phyloP scores from a whole-genome alignment of 2,888 invertebrate genomes.

The Drosophila recens region DNA sequence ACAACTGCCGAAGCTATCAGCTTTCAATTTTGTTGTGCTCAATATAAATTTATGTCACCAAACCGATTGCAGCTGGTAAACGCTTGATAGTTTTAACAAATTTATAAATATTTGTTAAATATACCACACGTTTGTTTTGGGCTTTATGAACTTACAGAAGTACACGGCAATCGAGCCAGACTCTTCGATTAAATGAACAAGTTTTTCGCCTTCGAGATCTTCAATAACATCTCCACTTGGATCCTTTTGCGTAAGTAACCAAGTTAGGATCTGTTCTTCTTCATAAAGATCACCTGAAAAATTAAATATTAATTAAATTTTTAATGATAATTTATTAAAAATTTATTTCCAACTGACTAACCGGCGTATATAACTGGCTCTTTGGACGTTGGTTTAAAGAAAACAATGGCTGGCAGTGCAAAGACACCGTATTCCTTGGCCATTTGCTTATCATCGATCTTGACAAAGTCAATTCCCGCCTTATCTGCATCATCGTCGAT shows the following conservation, averaged over 20 bases:
- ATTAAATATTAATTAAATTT: not conserved
- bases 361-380: conserved; percentile 97
- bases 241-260: conserved; percentile 96
- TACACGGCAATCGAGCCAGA: conserved; percentile 94
- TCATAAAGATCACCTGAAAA: conserved; percentile 92
- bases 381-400: conserved; percentile 94
- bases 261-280: conserved; percentile 94
- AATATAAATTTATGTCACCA: conserved; percentile 71
- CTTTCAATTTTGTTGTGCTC: conserved; percentile 11
- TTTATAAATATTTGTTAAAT: conserved; percentile 43
- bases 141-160: conserved; percentile 91
- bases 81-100: conserved; percentile 52
- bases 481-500: conserved; percentile 97
- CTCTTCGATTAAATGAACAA: conserved; percentile 91
- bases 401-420: conserved; percentile 94
- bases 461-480: conserved; percentile 96
- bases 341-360: conserved; percentile 73
- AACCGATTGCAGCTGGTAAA: conserved; percentile 80
- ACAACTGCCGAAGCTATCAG: conserved; percentile 2
- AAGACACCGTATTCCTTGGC: conserved; percentile 95
- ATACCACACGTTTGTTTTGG: conserved; percentile 39
- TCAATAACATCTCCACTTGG: conserved; percentile 96
- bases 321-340: not conserved
- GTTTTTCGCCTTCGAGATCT: conserved; percentile 92
- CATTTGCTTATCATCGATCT: conserved; percentile 94